Evolutionary conservation across 2,888 invertebrate species (phyloP).

Genomic region (Ophioninae sp.): DNA sequence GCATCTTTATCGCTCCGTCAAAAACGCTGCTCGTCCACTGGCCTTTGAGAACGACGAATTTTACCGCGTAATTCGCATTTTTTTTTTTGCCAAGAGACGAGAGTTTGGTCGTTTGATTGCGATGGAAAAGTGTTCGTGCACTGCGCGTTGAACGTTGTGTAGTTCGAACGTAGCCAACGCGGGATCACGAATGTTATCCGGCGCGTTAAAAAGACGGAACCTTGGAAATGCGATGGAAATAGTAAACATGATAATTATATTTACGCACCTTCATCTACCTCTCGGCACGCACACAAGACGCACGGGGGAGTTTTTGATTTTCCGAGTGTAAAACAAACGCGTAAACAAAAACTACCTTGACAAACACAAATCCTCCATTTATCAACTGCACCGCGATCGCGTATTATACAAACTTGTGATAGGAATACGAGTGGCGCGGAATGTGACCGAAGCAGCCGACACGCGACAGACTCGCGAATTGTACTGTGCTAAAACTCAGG

Average conservation of each 20-base stretch:
- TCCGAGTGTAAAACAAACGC: constrained; percentile 81
- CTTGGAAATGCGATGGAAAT: neutral
- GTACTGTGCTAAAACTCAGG: too few relatives aligned
- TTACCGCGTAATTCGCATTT: neutral
- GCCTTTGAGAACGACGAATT: constrained; percentile 1
- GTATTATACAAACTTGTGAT: constrained; percentile 70
- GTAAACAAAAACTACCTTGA: constrained; percentile 87
- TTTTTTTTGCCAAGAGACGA: constrained; percentile 39
- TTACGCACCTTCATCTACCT: constrained; percentile 87
- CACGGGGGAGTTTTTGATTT: constrained; percentile 76
- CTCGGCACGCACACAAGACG: constrained; percentile 79
- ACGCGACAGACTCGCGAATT: constrained; percentile 28
- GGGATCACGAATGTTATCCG: neutral
- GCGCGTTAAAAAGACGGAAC: neutral
- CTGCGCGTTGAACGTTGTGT: constrained; percentile 13
- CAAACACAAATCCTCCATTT: constrained; percentile 87
- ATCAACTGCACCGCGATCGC: constrained; percentile 84
- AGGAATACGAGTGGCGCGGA: constrained; percentile 67
- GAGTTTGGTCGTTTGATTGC: constrained; percentile 1
- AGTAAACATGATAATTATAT: constrained; percentile 51
- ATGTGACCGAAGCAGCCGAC: constrained; percentile 69
- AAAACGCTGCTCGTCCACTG: neutral
- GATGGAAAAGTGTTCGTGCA: neutral
- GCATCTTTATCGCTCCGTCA: constrained; percentile 15
- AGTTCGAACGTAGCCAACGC: constrained; percentile 23